A percentile compares a stretch with the other conserved stretches of the same genome.
Conservation (phyloP, 2,797 vertebrate genomes). For the Notolepis coatsorum region DNA sequence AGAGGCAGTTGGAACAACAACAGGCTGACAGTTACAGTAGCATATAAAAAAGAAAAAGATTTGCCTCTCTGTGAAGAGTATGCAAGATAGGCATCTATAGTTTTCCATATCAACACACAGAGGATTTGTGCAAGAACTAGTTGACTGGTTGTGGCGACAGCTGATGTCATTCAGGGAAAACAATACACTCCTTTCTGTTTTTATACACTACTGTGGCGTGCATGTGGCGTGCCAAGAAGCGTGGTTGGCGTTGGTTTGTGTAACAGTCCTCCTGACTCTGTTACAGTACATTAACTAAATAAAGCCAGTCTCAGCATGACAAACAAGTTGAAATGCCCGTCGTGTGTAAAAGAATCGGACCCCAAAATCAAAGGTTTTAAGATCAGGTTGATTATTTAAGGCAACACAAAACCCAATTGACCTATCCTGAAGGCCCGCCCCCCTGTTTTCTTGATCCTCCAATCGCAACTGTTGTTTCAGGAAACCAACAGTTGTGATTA, state of each 20-base stretch:
- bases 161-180: slow-evolving; percentile 8
- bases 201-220: neutral
- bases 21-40: neutral
- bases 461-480: no score
- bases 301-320: no score
- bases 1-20: neutral
- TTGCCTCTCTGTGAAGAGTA: neutral
- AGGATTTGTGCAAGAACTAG: neutral
- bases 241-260: neutral
- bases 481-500: no score
- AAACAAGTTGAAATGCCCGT: neutral
- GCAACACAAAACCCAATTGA: neutral
- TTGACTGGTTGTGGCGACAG: neutral
- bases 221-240: neutral
- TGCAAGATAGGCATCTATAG: slow-evolving; percentile 2
- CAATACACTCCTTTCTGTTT: slow-evolving; percentile 1
- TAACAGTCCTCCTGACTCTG: neutral
- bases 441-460: no score
- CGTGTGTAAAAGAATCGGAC: neutral
- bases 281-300: neutral
- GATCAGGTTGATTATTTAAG: neutral
- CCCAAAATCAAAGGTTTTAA: neutral
- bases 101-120: slow-evolving; percentile 9
- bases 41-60: neutral
- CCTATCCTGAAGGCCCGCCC: neutral